Percentiles rank a stretch among this genome's conserved stretches.
Evolutionary conservation across 2,797 vertebrate species (phyloP).

Genomic region (Siniperca undulata): DNA sequence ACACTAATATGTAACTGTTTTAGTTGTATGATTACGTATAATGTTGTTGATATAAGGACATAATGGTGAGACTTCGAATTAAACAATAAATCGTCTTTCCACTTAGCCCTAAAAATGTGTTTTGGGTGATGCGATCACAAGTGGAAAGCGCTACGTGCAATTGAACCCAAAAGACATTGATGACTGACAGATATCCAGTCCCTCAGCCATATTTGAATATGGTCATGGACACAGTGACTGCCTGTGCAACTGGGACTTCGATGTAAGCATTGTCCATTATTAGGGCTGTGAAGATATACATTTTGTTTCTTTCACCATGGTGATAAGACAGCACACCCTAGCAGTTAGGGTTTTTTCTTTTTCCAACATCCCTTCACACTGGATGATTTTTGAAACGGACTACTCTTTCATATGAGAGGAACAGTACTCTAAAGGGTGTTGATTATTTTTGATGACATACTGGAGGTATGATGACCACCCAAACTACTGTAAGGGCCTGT

Average conservation of each 20-base stretch:
- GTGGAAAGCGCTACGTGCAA: no score
- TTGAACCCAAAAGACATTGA: neutral
- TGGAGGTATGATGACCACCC: neutral
- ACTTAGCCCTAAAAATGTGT: neutral
- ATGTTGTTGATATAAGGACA: neutral
- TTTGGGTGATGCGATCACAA: no score
- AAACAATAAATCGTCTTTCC: neutral
- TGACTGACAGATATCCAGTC: neutral
- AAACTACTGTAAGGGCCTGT: neutral
- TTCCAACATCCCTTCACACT: neutral
- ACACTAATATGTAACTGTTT: neutral
- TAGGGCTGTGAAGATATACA: neutral
- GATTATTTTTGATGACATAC: neutral
- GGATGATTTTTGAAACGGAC: neutral
- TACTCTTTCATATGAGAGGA: neutral
- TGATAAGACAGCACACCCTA: neutral
- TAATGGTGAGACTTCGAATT: neutral
- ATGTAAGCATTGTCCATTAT: neutral
- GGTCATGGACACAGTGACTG: neutral
- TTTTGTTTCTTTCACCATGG: neutral
- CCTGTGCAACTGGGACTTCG: neutral
- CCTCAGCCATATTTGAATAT: neutral
- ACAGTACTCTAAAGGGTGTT: neutral
- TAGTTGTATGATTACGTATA: neutral
- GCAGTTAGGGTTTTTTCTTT: neutral